Evolutionary conservation across 2,888 invertebrate species (phyloP).

Genomic region (Lasius fuliginosus): DNA sequence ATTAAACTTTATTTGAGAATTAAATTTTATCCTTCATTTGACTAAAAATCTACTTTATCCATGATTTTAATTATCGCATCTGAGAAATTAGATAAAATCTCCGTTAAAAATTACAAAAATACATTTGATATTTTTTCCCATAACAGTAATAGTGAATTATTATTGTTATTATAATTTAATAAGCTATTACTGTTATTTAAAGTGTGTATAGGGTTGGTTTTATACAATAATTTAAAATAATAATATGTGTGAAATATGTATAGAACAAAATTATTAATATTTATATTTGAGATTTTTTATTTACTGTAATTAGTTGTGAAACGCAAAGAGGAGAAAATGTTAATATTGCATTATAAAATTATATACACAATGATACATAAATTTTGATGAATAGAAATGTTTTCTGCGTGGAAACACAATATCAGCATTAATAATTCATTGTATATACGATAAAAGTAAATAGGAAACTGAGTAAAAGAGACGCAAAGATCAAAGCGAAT

Average conservation of each 20-base stretch:
- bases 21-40: background rate
- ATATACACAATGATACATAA: background rate
- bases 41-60: background rate
- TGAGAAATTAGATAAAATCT: background rate
- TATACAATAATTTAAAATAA: background rate
- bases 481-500: conserved; percentile 29
- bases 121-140: background rate
- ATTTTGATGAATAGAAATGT: background rate
- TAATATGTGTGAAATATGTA: background rate
- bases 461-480: conserved; percentile 4
- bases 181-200: conserved; percentile 17
- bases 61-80: background rate
- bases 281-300: background rate
- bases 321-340: background rate
- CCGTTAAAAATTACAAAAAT: background rate
- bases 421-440: background rate
- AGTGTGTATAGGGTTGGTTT: background rate
- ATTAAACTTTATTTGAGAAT: background rate
- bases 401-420: background rate
- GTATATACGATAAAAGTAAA: background rate
- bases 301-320: background rate
- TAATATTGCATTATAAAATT: background rate
- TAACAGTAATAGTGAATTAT: background rate
- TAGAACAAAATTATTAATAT: background rate
- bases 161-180: background rate